Base-by-base conservation (phyloP, 1,140 invertebrate genomes). In the Hylaeus volcanicus region DNA sequence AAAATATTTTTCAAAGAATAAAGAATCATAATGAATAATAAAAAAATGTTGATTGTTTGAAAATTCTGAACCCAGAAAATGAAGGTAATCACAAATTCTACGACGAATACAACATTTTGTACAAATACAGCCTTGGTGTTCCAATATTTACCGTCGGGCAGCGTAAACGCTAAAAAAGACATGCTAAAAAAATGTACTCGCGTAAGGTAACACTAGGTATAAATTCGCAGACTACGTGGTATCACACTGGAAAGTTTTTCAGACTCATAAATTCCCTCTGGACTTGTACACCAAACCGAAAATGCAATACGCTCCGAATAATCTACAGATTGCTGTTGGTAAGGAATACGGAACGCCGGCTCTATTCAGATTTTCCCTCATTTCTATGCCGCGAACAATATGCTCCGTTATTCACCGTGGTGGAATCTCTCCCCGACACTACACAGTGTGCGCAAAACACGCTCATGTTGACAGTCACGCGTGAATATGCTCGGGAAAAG, bases 261-360 rank as follows among this genome's bases (percentile, higher is more conserved):
- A 1, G 37, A 0, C 15, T 3, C 56, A 4, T 37, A 39, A 48
- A 61, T 63, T 63, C n/a, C 43, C 15, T 11, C 9, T n/a, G 14
- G 15, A 5, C n/a, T 6, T 11, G 43, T 15, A 14, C 64, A 3
- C 63, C 26, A 12, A n/a, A 56, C 53, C 41, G 6, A 64, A 41
- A 68, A 76, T 37, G 60, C 72, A 74, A 76, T 53, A n/a, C 74
- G 64, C 41, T 2, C n/a, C 41, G 41, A 58, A 68, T 66, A 76
- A 68, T 76, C 43, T 51, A 14, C 39, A 53, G 41, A 39, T 58
- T 43, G 74, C 11, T 39, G 64, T 68, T 58, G 64, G 26, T 66
- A 75, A 75, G 51, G 37, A 64, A 48, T 14, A n/a, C 43, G 14
- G 43, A 6, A 14, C 61, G 45, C 4, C 8, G 60, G 43, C n/a